Evolutionary conservation across 2,888 invertebrate species (phyloP).

Genomic region (Lasioglossum lativentre): DNA sequence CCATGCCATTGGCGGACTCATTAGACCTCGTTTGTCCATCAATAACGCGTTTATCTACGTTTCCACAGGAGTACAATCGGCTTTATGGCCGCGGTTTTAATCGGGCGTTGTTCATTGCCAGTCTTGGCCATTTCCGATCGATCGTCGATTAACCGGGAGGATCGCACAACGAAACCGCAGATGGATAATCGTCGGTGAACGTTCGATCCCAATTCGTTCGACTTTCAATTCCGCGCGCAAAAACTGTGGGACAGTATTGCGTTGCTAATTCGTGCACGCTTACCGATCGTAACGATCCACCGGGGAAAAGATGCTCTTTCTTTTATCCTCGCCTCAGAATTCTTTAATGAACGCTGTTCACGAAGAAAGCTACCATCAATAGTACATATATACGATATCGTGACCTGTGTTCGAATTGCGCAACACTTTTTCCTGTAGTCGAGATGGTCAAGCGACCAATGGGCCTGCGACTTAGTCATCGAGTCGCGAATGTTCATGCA

Average conservation of each 20-base stretch:
- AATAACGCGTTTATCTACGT: constrained; percentile 34
- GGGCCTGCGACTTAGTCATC: not conserved
- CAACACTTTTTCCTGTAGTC: not conserved
- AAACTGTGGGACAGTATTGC: not conserved
- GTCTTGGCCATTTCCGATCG: constrained; percentile 23
- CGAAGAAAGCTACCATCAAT: constrained; percentile 2
- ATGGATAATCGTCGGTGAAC: constrained; percentile 3
- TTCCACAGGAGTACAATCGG: constrained; percentile 20
- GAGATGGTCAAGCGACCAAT: not conserved
- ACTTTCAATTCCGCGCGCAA: constrained; percentile 9
- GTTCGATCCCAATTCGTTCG: constrained; percentile 17
- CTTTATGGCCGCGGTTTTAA: constrained; percentile 31
- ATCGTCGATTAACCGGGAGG: constrained; percentile 3
- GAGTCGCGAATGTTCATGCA: not conserved
- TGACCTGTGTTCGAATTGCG: not conserved
- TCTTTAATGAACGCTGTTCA: not conserved
- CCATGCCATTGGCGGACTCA: not conserved
- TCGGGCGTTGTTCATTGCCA: constrained; percentile 13
- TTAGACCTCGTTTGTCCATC: constrained; percentile 39
- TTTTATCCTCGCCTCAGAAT: not conserved
- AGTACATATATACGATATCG: not conserved
- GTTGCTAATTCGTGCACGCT: constrained; percentile 17
- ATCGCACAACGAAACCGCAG: constrained; percentile 16
- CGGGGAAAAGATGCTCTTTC: not conserved
- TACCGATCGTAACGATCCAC: not conserved